Evolutionary conservation across 2,888 invertebrate genomes (phyloP).

Genomic region (Cryptocheilus praepositus): DNA sequence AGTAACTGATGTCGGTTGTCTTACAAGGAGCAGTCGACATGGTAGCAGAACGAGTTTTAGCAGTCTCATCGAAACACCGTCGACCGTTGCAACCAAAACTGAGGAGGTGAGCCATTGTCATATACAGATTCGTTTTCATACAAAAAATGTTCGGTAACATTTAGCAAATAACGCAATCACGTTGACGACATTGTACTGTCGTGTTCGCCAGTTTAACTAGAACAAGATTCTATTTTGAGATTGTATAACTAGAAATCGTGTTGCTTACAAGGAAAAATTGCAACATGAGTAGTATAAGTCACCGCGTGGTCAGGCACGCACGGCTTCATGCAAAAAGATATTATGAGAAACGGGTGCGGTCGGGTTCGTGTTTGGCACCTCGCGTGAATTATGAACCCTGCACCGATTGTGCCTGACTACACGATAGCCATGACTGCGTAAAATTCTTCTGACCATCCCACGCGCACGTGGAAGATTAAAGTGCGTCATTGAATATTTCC

Average conservation of each 20-base stretch:
- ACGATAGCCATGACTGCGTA: too few relatives aligned
- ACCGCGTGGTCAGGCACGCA: slow-evolving; percentile 6
- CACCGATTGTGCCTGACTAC: too few relatives aligned
- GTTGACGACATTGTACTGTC: too few relatives aligned
- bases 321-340: too few relatives aligned
- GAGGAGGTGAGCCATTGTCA: slow-evolving; percentile 78
- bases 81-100: slow-evolving; percentile 69
- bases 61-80: slow-evolving; percentile 79
- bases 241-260: not conserved
- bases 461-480: slow-evolving; percentile 21
- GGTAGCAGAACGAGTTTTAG: slow-evolving; percentile 85
- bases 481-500: slow-evolving; percentile 20
- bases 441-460: slow-evolving; percentile 10
- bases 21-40: slow-evolving; percentile 76
- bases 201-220: too few relatives aligned
- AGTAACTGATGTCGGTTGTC: slow-evolving; percentile 65
- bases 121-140: not conserved
- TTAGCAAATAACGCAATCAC: too few relatives aligned
- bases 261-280: not conserved
- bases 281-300: slow-evolving; percentile 8
- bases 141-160: too few relatives aligned
- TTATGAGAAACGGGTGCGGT: too few relatives aligned
- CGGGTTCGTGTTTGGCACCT: too few relatives aligned
- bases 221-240: too few relatives aligned
- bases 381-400: too few relatives aligned